These are phyloP conservation scores for Ylistrum balloti DNA, from an alignment of 1,140 invertebrate species.

Conservation along the genomic window DNA sequence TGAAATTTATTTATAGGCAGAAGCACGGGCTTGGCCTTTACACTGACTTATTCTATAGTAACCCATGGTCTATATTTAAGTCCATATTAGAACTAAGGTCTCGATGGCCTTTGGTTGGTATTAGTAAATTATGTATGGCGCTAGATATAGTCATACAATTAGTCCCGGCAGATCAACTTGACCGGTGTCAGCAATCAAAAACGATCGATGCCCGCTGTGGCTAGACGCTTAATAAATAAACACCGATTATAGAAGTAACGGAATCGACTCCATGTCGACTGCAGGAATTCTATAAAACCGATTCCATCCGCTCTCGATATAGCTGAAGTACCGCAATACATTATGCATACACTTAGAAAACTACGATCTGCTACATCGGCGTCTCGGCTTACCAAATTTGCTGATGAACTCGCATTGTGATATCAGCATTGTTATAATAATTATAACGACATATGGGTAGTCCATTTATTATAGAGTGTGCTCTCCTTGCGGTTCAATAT, in stretches of 20 bases:
- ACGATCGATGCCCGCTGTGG: not conserved
- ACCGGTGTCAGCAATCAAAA: not conserved
- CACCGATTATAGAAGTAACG: not conserved
- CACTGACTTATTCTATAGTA: no score
- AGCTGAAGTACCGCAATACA: not conserved
- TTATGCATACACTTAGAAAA: not conserved
- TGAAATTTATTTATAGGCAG: no score
- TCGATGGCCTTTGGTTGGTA: no score
- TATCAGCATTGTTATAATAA: not conserved
- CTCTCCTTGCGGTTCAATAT: not conserved
- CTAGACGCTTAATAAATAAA: conserved; percentile 40
- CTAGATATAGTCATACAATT: not conserved
- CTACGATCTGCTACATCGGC: not conserved
- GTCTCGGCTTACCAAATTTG: not conserved
- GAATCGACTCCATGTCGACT: not conserved
- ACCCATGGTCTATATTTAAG: no score
- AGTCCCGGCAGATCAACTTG: not conserved
- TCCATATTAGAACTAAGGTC: no score
- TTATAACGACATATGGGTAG: conserved; percentile 21
- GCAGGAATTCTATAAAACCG: conserved; percentile 3
- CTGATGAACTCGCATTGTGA: conserved; percentile 30
- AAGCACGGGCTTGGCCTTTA: no score
- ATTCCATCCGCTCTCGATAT: not conserved
- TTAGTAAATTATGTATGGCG: not conserved
- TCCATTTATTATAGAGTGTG: not conserved